phyloP scores from a whole-genome alignment of 1,140 invertebrate species.

The Drosophila willistoni region DNA sequence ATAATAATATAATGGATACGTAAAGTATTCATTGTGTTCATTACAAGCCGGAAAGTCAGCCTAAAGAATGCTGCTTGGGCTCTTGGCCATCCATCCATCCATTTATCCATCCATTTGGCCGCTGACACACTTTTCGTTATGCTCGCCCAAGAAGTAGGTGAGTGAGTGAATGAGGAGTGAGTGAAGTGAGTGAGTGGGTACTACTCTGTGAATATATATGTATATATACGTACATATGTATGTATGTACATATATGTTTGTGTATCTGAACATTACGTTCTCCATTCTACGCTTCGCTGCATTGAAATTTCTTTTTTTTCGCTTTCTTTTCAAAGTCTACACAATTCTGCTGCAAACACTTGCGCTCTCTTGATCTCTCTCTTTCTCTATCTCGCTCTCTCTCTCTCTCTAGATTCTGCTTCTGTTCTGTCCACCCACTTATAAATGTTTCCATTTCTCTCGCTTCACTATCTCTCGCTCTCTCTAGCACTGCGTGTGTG shows the following conservation, averaged over 20 bases:
- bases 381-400: neutral
- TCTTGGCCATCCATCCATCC: slow-evolving; percentile 26
- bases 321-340: slow-evolving; percentile 77
- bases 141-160: slow-evolving; percentile 62
- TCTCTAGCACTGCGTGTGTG: slow-evolving; percentile 19
- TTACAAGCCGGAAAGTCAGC: slow-evolving; percentile 53
- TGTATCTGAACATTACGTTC: slow-evolving; percentile 49
- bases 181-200: slow-evolving; percentile 55
- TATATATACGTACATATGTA: neutral
- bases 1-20: neutral
- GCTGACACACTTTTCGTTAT: slow-evolving; percentile 66
- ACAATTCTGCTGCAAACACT: slow-evolving; percentile 26
- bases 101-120: slow-evolving; percentile 43
- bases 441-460: neutral
- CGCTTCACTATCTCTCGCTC: slow-evolving; percentile 2
- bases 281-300: slow-evolving; percentile 75
- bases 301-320: slow-evolving; percentile 80
- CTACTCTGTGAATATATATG: slow-evolving; percentile 5
- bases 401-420: neutral
- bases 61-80: slow-evolving; percentile 53
- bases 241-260: neutral
- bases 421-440: slow-evolving; percentile 24
- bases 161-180: slow-evolving; percentile 48
- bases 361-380: slow-evolving; percentile 33
- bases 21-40: neutral